Evolutionary conservation across 2,888 invertebrate genomes (phyloP).

Genomic region (Periphyllus acericola): DNA sequence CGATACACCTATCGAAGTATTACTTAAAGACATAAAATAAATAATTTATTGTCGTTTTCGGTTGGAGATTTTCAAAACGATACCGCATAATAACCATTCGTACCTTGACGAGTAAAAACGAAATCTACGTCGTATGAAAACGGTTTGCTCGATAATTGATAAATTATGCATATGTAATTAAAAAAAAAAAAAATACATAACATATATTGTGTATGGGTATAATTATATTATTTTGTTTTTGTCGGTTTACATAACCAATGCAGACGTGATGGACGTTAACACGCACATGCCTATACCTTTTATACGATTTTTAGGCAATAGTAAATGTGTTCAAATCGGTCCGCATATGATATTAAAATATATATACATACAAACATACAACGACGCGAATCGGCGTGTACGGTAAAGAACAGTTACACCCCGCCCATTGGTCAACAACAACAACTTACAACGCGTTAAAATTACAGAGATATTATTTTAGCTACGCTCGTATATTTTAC

Average conservation of each 20-base stretch:
- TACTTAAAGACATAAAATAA: not conserved
- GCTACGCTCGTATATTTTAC: too few relatives aligned
- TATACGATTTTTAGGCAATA: not conserved
- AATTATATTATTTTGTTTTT: not conserved
- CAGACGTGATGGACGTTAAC: not conserved
- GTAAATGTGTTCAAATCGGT: not conserved
- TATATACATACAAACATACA: not conserved
- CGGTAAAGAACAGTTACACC: not conserved
- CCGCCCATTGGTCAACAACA: not conserved
- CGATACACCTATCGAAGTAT: not conserved
- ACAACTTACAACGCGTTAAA: not conserved
- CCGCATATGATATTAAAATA: not conserved
- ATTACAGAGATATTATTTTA: not conserved
- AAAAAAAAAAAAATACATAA: too few relatives aligned
- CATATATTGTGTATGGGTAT: too few relatives aligned
- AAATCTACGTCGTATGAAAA: too few relatives aligned
- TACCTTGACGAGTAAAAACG: too few relatives aligned
- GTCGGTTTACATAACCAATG: not conserved
- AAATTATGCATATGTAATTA: too few relatives aligned
- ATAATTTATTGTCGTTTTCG: not conserved
- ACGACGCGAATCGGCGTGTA: not conserved
- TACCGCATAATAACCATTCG: too few relatives aligned
- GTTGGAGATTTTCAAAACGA: too few relatives aligned
- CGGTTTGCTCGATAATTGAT: too few relatives aligned
- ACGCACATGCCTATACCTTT: too few relatives aligned